These are phyloP conservation scores for Nannoperca australis DNA, from an alignment of 2,797 vertebrate species.

Conservation along the genomic window DNA sequence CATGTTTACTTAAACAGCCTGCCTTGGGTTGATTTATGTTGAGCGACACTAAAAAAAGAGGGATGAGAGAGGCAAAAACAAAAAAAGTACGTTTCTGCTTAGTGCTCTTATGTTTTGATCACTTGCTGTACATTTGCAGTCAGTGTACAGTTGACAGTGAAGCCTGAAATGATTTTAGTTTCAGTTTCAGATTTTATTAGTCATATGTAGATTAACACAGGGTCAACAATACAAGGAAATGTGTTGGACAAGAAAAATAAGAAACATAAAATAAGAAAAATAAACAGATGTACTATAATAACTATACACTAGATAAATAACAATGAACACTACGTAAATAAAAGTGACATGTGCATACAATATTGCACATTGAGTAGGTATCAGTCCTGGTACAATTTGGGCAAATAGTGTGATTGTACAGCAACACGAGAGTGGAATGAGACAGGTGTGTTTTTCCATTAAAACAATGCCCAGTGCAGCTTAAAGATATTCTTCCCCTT, in stretches of 20 bases:
- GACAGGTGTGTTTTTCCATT: constrained; percentile 32
- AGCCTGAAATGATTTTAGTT: background rate
- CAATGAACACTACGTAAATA: no score
- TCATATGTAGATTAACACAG: no score
- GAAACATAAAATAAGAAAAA: no score
- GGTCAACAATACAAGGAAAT: no score
- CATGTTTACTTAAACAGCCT: constrained; percentile 35
- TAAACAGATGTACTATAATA: no score
- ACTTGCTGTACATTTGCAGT: constrained; percentile 1
- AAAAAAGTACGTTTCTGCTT: background rate
- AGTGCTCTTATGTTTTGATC: constrained; percentile 1
- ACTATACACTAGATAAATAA: background rate
- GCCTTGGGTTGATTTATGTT: constrained; percentile 30
- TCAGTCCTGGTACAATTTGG: background rate
- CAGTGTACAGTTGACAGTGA: background rate
- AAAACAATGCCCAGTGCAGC: constrained; percentile 1
- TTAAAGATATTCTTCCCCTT: constrained; percentile 31
- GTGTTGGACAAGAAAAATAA: no score
- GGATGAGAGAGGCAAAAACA: background rate
- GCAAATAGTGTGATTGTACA: background rate
- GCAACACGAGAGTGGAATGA: background rate
- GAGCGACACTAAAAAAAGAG: background rate
- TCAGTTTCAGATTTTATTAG: no score
- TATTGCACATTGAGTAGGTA: no score
- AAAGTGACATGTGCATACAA: no score